Evolutionary conservation across 2,888 invertebrate species (phyloP), one percentile per base, ranked within the genome.

Genomic region (Agrotis segetum): DNA sequence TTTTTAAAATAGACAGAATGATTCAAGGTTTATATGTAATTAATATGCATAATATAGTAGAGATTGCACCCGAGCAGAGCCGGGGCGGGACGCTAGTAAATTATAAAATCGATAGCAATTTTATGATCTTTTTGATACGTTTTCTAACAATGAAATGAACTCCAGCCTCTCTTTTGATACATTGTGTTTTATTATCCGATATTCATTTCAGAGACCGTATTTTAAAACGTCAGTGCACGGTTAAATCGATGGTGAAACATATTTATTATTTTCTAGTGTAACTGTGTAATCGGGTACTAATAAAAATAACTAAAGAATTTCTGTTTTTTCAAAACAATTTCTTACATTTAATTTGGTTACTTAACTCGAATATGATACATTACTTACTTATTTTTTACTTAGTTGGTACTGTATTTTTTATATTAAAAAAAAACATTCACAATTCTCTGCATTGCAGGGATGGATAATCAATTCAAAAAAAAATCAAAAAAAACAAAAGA

Each of bases 381-480:
- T 68, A 75, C 81, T 75, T 72, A n/a, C n/a, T 81, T 84, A 82
- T 75, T 71, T 80, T 53, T 69, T 81, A 87, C 77, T 83, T 84
- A 83, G 79, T 40, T 73, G 63, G 3, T 70, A 62, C 16, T 5
- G 63, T 55, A 67, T 53, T 65, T 17, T 61, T 58, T 61, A 66
- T 52, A 40, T 46, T 47, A 47, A 34, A 60, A 59, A n/a, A 21
- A 53, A 61, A 40, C 17, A 53, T 65, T 65, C 75, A 67, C 75
- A 17, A 34, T 29, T 14, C 19, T 52, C 63, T 58, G 67, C 52
- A 19, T 52, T 21, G 17, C 61, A 59, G 49, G 61, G 40, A 53
- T 60, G 62, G n/a, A 63, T 66, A 71, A 21, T 19, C 56, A 72
- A 50, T 53, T 9, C 24, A 55, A 44, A 52, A 62, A 76, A 62